A percentile compares a stretch with the other conserved stretches of the same genome.
Evolutionary conservation across 2,113 vertebrate genomes (phyloP).

Genomic region (Gracilinanus agilis): DNA sequence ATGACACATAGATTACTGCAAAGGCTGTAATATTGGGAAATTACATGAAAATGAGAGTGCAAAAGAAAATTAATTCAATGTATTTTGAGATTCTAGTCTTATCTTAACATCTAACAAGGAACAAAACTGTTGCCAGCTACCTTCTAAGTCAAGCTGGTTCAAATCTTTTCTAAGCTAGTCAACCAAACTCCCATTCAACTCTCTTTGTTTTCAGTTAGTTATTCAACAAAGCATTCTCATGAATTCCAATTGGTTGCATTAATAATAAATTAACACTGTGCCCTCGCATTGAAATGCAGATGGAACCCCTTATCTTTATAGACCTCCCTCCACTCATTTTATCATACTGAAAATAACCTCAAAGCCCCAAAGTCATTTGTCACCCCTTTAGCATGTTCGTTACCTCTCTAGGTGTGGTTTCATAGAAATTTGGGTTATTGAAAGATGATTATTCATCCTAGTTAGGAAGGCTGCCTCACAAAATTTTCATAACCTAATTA

Average conservation of each 20-base stretch:
- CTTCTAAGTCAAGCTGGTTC: conserved; percentile 20
- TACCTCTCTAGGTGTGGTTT: conserved; percentile 45
- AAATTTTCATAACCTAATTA: conserved; percentile 34
- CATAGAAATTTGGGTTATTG: conserved; percentile 43
- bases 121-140: conserved; percentile 42
- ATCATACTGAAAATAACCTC: conserved; percentile 57
- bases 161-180: conserved; percentile 8
- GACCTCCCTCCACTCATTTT: conserved; percentile 44
- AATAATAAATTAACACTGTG: conserved; percentile 65
- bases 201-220: conserved; percentile 56
- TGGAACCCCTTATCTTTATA: conserved; percentile 40
- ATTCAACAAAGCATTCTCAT: conserved; percentile 45
- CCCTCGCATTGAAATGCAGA: conserved; percentile 64
- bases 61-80: conserved; percentile 70
- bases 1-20: conserved; percentile 61
- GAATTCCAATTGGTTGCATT: conserved; percentile 62
- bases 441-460: conserved; percentile 53
- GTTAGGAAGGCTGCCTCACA: conserved; percentile 47
- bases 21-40: conserved; percentile 61
- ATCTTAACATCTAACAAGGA: conserved; percentile 63
- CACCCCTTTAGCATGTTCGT: conserved; percentile 62
- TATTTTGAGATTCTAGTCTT: not conserved
- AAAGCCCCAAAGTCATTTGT: conserved; percentile 56
- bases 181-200: conserved; percentile 8
- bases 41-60: conserved; percentile 64